Percentiles rank a stretch among this genome's conserved stretches.
Conservation (phyloP, 2,888 invertebrate species). For the Diaprepes abbreviatus region DNA sequence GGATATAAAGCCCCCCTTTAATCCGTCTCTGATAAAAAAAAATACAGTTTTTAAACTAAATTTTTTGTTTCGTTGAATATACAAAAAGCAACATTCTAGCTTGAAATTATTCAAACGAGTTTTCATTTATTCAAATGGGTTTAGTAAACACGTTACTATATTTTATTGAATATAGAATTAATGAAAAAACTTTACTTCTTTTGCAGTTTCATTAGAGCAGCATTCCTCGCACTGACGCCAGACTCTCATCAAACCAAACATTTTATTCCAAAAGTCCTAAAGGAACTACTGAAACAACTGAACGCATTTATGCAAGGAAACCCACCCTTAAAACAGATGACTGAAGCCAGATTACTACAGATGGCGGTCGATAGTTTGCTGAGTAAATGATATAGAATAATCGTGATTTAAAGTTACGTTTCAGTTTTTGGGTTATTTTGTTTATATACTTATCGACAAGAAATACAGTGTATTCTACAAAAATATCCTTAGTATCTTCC, state of each 20-base stretch:
- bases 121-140: no score
- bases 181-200: no score
- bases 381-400: slow-evolving; percentile 43
- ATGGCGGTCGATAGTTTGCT: slow-evolving; percentile 72
- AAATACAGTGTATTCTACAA: no score
- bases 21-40: no score
- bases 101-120: no score
- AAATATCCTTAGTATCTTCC: no score
- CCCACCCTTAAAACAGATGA: slow-evolving; percentile 76
- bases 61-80: no score
- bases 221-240: slow-evolving; percentile 85
- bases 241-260: slow-evolving; percentile 84
- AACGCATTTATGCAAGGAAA: slow-evolving; percentile 76
- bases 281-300: slow-evolving; percentile 83
- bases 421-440: slow-evolving; percentile 16
- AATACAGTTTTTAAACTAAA: no score
- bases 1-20: no score
- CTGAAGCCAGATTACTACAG: slow-evolving; percentile 78
- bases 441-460: slow-evolving; percentile 14
- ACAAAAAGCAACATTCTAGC: no score
- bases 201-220: slow-evolving; percentile 87
- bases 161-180: no score
- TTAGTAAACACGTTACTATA: no score
- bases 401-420: neutral
- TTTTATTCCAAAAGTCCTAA: slow-evolving; percentile 84